Base-by-base conservation (phyloP, 2,113 vertebrate genomes). In the Sinocyclocheilus maitianheensis region DNA sequence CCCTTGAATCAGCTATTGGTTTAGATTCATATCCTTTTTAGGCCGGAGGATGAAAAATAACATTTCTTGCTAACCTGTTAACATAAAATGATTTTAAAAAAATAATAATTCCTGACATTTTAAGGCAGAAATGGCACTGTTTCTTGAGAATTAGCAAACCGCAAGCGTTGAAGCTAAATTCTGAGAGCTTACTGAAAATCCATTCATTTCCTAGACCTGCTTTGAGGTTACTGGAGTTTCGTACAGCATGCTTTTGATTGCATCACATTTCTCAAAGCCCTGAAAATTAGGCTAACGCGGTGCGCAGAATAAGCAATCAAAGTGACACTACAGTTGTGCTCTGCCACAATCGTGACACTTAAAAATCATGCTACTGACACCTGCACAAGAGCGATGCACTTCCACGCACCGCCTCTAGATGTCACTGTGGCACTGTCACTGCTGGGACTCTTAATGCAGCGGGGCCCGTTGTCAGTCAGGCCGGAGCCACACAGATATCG, bases 401-500 rank as follows among this genome's bases (percentile, higher is more conserved):
- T 88, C 63, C 84, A 81, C 0, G 3, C 30, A n/a, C 46, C 58
- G 3, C 90, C 94, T 92, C 90, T 91, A 95, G 95, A 93, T 94
- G 94, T 95, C 94, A 95, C 93, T 95, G 95, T 93, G 90, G 89
- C 92, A 90, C 93, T 91, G 85, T 87, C 9, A 84, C 87, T 88
- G 4, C 85, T 6, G 24, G 62, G 16, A 12, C 58, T 20, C 16
- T 46, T 9, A 8, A 43, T 24, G 77, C 51, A 12, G 53, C 46
- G 75, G 85, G 85, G 63, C 83, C 34, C 18, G 81, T 88, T 51
- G 83, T 76, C 86, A 86, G 88, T 84, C 76, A 89, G 85, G 37
- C 46, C 26, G 62, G 77, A 80, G 86, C 81, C 84, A 86, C 80
- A 86, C 90, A 87, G 88, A 79, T 84, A 90, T 90, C 85, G 48